Evolutionary conservation across 2,888 invertebrate species (phyloP), one percentile per base, ranked within the genome.

Genomic region (Chalcis sispes): DNA sequence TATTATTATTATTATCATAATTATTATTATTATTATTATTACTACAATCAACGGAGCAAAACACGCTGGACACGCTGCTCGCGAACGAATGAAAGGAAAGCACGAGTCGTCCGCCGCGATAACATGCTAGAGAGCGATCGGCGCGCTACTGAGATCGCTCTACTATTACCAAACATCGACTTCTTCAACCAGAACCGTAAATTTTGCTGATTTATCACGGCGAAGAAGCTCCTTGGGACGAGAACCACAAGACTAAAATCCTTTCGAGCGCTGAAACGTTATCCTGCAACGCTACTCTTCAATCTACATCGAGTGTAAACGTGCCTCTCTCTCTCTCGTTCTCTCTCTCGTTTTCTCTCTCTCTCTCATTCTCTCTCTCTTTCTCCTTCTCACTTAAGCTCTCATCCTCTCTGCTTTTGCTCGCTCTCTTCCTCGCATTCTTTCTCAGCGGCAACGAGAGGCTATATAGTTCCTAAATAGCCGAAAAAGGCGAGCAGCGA

Each of bases 381-480:
- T 18, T 32, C 18, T 29, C 15, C 36, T 36, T 3, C 15, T 20
- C 50, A 15, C 46, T 46, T n/a, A 20, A 20, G 18, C 3, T 3
- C 27, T 20, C 23, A 23, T 36, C 50, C n/a, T 10, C 52, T 72
- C 59, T n/a, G n/a, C n/a, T 40, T 42, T 27, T 13, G 36, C 59
- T 59, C 58, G 36, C 42, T 48, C 50, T 65, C 59, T 71, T 71
- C 50, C 62, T 76, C 56, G n/a, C n/a, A 54, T 56, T 48, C 50
- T 58, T 46, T 54, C n/a, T 23, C 18, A 42, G 62, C 54, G 50
- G 46, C 67, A 23, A 40, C 40, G 29, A 58, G n/a, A 42, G 48
- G 18, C 18, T 48, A 18, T 32, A 52, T 4, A 65, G 46, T 62
- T 67, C 29, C 58, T 46, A 8, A 18, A 54, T 5, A 13, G 42